phyloP scores from a whole-genome alignment of 2,113 vertebrate genomes.

The Phaethornis superciliosus region DNA sequence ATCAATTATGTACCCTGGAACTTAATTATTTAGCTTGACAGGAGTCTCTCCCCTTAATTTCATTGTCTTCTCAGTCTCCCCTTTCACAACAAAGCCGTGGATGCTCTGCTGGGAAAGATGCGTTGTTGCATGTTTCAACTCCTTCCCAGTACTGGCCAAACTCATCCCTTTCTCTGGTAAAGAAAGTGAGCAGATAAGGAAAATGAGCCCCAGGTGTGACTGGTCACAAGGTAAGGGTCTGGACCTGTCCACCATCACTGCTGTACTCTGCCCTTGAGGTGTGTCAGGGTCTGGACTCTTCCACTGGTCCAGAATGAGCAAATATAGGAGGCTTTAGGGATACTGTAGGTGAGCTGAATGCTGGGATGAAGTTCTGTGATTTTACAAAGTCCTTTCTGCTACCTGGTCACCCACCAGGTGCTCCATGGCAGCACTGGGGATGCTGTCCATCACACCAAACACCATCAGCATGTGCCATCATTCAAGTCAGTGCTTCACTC shows the following conservation, averaged over 20 bases:
- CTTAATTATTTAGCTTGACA: conserved; percentile 69
- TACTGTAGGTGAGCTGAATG: not conserved
- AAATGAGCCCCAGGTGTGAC: not conserved
- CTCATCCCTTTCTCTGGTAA: not conserved
- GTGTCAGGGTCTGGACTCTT: not conserved
- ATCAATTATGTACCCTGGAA: conserved; percentile 56
- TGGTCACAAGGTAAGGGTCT: not conserved
- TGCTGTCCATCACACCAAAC: not conserved
- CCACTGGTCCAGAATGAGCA: not conserved
- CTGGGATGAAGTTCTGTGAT: not conserved
- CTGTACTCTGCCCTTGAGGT: not conserved
- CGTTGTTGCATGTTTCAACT: not conserved
- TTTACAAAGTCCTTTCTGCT: not conserved
- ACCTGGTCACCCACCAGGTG: not conserved
- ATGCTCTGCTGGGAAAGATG: not conserved
- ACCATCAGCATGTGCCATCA: fast-evolving
- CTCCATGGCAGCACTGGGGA: not conserved
- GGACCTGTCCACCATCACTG: not conserved
- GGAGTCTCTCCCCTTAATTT: conserved; percentile 59
- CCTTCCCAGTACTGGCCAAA: not conserved
- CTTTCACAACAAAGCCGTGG: conserved; percentile 10
- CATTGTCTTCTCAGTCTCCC: conserved; percentile 22
- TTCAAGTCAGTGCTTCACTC: not conserved
- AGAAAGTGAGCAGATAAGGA: not conserved
- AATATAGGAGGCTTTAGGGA: not conserved